Evolutionary conservation across 2,113 vertebrate species (phyloP), one percentile per base, ranked within the genome.

Genomic region (Nymphicus hollandicus): DNA sequence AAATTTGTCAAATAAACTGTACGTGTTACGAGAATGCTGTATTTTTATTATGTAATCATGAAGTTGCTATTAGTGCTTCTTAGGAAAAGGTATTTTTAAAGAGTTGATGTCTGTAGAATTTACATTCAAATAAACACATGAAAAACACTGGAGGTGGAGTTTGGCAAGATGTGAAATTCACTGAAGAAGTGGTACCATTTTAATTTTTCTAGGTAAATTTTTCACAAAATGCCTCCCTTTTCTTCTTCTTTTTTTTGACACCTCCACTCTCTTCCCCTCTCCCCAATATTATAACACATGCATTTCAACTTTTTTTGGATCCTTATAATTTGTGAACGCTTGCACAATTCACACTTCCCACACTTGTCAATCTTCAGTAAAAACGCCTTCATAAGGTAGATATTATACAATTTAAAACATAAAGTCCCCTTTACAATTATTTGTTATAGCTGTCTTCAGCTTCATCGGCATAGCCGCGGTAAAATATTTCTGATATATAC

Each of bases 321-420:
- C 96, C 93, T 94, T 96, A 93, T 96, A 96, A 96, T 97, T 97
- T 97, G 93, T 97, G 96, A 96, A 85, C 58, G 25, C 92, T 97
- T 95, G 92, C 93, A 97, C 93, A 96, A 96, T 97, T 97, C 96
- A 76, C 93, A 96, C 96, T 96, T 97, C 96, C 96, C 96, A 97
- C 96, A 96, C 96, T 96, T 97, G 96, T 97, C 96, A 97, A 93
- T 97, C 96, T 97, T 96, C 83, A 69, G 96, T 92, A 92, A 94
- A 81, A 96, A 94, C 93, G 96, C 96, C 96, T 93, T 96, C 95
- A 2, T 94, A 94, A 96, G 96, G 96, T 97, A 97, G 95, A 84
- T 96, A 97, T 97, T 97, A 96, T 91, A 95, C 96, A 97, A 97
- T 96, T 97, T 96, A 86, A 96, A 96, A 88, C 80, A 96, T 72